Evolutionary conservation across 2,113 vertebrate genomes (phyloP).

Genomic region (Pachyramphus minor): DNA sequence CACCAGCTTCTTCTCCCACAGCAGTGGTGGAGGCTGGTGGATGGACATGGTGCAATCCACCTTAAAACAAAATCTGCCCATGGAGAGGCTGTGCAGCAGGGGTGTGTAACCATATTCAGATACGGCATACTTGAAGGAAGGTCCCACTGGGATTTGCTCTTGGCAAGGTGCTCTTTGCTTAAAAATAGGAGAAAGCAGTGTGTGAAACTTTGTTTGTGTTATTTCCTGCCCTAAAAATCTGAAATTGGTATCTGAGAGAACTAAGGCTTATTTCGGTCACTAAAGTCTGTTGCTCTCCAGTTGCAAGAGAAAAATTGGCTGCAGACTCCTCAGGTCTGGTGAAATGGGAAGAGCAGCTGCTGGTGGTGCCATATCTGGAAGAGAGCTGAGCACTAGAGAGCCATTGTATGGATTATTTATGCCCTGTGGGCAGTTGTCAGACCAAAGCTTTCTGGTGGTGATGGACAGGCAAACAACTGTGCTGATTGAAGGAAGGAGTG

Average conservation of each 20-base stretch:
- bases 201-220: fast-evolving
- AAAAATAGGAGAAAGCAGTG: fast-evolving
- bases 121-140: background rate
- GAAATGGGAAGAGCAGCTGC: background rate
- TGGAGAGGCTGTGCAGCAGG: background rate
- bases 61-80: background rate
- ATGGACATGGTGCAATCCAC: fast-evolving
- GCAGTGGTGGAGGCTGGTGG: background rate
- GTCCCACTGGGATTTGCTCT: background rate
- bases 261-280: background rate
- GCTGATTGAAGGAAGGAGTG: background rate
- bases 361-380: background rate
- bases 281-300: background rate
- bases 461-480: background rate
- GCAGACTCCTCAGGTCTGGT: background rate
- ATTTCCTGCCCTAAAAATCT: background rate
- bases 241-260: fast-evolving
- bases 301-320: background rate
- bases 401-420: background rate
- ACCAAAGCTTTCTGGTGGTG: background rate
- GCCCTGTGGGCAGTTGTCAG: background rate
- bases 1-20: background rate
- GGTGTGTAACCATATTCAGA: background rate
- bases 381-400: background rate
- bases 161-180: background rate